Base-by-base conservation (phyloP, 2,113 vertebrate species). In the Lampris megalopsis region DNA sequence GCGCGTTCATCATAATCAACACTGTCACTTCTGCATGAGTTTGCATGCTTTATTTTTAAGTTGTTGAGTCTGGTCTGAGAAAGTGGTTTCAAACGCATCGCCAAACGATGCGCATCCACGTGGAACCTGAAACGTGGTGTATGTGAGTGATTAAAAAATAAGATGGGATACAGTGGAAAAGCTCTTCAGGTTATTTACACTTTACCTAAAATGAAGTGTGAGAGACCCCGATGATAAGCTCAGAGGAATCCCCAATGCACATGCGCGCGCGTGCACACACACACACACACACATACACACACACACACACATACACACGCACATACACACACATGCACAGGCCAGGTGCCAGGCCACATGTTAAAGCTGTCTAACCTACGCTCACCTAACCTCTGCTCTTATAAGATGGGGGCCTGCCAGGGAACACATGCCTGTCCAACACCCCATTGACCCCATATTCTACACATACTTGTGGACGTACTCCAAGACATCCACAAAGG, bases 371-470 rank as follows among this genome's bases (percentile, higher is more conserved):
- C 92, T 92, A 77, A 88, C 83, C 87, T 83, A 71, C 60, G 69
- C 80, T 89, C 81, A 79, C 84, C 91, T 90, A 86, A 94, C 89
- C 92, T 82, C 84, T 81, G 82, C 73, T 90, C 73, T 71, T 83
- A 73, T 65, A 49, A 47, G 85, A 86, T 82, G 73, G 61, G n/a
- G 57, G 72, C 77, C 82, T 87, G 88, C 83, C 86, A 85, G 86
- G 75, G 75, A 81, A 86, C 89, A 83, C 86, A 91, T 93, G 93
- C 92, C 93, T 86, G 62, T 81, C 80, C 73, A 83, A 82, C 79
- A 82, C 75, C 89, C 86, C 79, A 50, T 68, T 94, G 92, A 95
- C 93, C 91, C 86, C 79, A 86, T 75, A 88, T 57, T 62, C 61
- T 48, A 37, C 54, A 24, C 77, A 77, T 76, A 79, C 69, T 61